Percentiles rank a stretch among this genome's conserved stretches.
These are phyloP conservation scores for Micrasema longulum DNA, from an alignment of 1,140 invertebrate genomes.

Conservation along the genomic window DNA sequence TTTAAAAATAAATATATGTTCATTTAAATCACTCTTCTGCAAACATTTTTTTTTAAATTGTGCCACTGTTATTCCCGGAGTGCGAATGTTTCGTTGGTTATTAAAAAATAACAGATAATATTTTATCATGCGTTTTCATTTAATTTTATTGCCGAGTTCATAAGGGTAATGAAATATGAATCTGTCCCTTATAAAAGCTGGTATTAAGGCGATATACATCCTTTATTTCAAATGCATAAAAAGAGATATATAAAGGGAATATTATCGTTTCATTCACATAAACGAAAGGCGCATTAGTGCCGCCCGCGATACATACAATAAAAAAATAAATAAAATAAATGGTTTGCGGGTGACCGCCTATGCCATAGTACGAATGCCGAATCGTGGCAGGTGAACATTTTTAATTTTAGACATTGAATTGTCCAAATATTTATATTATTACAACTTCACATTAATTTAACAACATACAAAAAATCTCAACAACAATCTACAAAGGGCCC, in stretches of 20 bases:
- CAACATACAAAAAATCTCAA: no score
- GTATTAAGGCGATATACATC: not conserved
- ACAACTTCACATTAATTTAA: no score
- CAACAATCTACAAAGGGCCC: no score
- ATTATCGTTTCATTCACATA: conserved; percentile 23
- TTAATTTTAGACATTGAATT: not conserved
- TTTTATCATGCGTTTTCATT: no score
- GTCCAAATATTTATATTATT: no score
- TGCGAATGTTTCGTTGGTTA: no score
- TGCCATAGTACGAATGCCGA: not conserved
- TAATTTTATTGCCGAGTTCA: no score
- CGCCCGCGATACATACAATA: conserved; percentile 24
- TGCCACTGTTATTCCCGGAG: no score
- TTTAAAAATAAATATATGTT: no score
- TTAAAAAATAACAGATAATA: no score
- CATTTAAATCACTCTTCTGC: no score
- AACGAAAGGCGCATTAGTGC: conserved; percentile 24
- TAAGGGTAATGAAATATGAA: conserved; percentile 1
- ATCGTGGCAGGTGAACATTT: not conserved
- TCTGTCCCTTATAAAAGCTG: not conserved
- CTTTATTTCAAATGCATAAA: conserved; percentile 4
- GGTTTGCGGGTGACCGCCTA: conserved; percentile 22
- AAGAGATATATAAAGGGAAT: conserved; percentile 15
- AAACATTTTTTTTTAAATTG: no score
- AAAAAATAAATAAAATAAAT: conserved; percentile 28